Evolutionary conservation across 2,888 invertebrate genomes (phyloP), one percentile per base, ranked within the genome.

Genomic region (Hybos culiciformis): DNA sequence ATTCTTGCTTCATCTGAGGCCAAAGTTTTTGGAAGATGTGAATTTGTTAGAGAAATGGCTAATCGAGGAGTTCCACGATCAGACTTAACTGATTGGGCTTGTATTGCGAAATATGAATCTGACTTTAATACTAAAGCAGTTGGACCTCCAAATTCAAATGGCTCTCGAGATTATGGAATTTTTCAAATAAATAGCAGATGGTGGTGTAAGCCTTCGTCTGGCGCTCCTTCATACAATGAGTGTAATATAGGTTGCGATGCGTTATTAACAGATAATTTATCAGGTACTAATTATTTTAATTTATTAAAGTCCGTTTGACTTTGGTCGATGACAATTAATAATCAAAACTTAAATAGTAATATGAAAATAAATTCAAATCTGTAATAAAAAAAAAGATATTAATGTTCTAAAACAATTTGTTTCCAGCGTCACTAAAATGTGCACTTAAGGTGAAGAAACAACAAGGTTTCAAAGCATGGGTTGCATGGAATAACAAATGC

Each of bases 141-240:
- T 26, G 71, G 73, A 1, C 61, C 54, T 15, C 53, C 62, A 1
- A 73, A 74, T 52, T 50, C 49, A 3, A 69, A 75, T 51, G 72
- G 74, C 1, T 62, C 64, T 21, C 52, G 50, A 31, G 70, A 70
- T 48, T 69, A 58, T 47, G 65, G 65, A 20, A 50, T 65, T 33
- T 65, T 66, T 48, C 65, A 66, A 51, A 63, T 67, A 38, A 66
- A 65, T 46, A 60, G 65, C 52, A 57, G 54, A 17, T 66, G 51
- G 47, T 66, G 66, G 66, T 66, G 66, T 48, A 50, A 50, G 1
- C 58, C 61, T 21, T 45, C 46, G 21, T 56, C 55, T 41, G 54
- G 56, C 17, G 48, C 49, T 29, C 52, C 48, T 44, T 56, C 58
- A 34, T 51, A 57, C 47, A 65, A 65, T 37, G 60, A 53, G 7